phyloP scores from a whole-genome alignment of 2,113 vertebrate species.

The Gymnarchus niloticus region DNA sequence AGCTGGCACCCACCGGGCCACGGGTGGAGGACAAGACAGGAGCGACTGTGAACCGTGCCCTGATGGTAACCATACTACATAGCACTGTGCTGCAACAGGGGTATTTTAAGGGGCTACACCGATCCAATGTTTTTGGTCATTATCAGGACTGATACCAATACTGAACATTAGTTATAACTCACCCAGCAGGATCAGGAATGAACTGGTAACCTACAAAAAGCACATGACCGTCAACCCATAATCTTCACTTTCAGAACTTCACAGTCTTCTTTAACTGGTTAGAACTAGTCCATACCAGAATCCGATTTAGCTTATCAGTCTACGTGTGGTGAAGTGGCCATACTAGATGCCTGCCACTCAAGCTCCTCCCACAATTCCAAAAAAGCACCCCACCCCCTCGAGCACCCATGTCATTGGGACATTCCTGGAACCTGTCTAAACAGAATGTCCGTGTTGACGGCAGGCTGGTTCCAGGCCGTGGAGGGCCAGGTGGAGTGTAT shows the following conservation, averaged over 20 bases:
- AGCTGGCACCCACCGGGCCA: constrained; percentile 51
- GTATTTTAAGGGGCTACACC: background rate
- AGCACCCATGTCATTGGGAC: background rate
- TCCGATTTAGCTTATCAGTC: background rate
- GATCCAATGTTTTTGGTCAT: too few species aligned
- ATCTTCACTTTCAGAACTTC: background rate
- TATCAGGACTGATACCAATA: too few species aligned
- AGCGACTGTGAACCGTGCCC: constrained; percentile 60
- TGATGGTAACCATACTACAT: constrained; percentile 44
- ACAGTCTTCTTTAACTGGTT: background rate
- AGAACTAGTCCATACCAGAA: background rate
- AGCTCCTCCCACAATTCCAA: background rate
- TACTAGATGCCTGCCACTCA: too few species aligned
- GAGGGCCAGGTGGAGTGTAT: constrained; percentile 60
- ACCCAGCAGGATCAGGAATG: background rate
- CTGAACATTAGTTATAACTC: background rate
- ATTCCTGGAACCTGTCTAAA: background rate
- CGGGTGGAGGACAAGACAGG: constrained; percentile 49
- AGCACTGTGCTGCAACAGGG: background rate
- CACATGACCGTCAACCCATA: background rate
- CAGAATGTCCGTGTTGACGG: background rate
- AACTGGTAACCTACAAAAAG: background rate
- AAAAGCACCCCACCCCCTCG: background rate
- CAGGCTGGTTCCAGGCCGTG: constrained; percentile 67
- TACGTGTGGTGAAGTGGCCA: background rate